Conservation (phyloP, 2,888 invertebrate species). For the Orthosia gracilis region DNA sequence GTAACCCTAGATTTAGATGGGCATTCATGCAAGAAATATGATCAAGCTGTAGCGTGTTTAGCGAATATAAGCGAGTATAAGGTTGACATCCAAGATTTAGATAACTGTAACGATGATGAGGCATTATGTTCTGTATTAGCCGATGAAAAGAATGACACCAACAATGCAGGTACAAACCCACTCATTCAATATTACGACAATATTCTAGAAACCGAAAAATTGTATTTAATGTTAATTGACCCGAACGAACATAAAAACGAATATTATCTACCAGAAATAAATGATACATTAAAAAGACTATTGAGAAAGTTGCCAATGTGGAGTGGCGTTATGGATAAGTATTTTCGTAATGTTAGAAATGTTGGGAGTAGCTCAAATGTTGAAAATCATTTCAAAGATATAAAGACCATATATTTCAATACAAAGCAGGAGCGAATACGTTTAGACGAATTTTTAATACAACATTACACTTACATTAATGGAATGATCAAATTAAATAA, state of each 20-base stretch:
- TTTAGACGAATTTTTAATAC: conserved; percentile 49
- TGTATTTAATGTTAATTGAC: conserved; percentile 44
- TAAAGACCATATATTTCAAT: conserved; percentile 44
- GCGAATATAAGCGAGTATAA: conserved; percentile 32
- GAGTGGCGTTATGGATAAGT: conserved; percentile 40
- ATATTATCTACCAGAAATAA: conserved; percentile 45
- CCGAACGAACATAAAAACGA: conserved; percentile 32
- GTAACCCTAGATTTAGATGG: conserved; percentile 27
- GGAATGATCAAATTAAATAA: conserved; percentile 39
- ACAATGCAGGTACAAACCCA: conserved; percentile 33
- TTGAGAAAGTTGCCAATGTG: conserved; percentile 47
- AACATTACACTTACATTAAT: conserved; percentile 46
- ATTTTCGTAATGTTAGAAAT: conserved; percentile 38
- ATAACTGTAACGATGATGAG: conserved; percentile 31
- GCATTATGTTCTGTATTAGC: conserved; percentile 29
- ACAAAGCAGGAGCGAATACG: conserved; percentile 43
- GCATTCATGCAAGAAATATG: conserved; percentile 25
- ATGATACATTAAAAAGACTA: conserved; percentile 45
- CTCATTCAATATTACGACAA: conserved; percentile 43
- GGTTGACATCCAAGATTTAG: conserved; percentile 26
- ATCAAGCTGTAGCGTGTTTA: conserved; percentile 24
- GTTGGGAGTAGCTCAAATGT: conserved; percentile 45
- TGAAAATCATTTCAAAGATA: conserved; percentile 48
- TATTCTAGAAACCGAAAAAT: conserved; percentile 38
- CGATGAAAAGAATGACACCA: conserved; percentile 38